Conservation (phyloP, 2,113 vertebrate genomes). For the Pholis gunnellus region DNA sequence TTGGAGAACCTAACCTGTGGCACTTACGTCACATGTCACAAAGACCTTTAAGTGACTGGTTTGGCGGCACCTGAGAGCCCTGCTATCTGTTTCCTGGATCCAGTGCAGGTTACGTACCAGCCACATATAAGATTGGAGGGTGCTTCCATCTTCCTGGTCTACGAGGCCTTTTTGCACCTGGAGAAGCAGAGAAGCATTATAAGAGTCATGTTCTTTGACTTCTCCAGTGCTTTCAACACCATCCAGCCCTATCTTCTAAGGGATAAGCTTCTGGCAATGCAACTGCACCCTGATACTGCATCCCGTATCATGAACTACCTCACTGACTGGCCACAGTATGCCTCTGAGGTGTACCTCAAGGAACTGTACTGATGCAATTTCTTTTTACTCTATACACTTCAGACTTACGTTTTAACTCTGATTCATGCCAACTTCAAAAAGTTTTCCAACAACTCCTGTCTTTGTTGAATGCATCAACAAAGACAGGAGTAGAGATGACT, state of each 20-base stretch:
- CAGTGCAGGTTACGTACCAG: background rate
- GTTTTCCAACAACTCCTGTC: too few relatives aligned
- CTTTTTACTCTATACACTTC: background rate
- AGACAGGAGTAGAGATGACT: background rate
- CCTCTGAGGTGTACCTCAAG: background rate
- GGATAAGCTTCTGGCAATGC: background rate
- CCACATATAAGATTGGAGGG: background rate
- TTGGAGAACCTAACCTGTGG: background rate
- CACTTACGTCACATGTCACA: background rate
- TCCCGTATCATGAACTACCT: too few relatives aligned
- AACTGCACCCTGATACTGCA: background rate
- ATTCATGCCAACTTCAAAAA: background rate
- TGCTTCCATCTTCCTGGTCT: background rate
- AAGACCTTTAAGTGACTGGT: background rate
- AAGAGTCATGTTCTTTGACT: background rate
- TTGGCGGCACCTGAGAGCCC: background rate
- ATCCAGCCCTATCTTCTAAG: background rate
- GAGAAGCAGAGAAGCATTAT: background rate
- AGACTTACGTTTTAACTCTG: background rate
- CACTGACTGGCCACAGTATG: too few relatives aligned
- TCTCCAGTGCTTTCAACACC: background rate
- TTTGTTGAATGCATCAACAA: background rate
- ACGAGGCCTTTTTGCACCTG: background rate
- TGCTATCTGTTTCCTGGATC: background rate
- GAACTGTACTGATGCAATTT: background rate